Conservation (phyloP, 2,888 invertebrate species). For the Idaea straminata region DNA sequence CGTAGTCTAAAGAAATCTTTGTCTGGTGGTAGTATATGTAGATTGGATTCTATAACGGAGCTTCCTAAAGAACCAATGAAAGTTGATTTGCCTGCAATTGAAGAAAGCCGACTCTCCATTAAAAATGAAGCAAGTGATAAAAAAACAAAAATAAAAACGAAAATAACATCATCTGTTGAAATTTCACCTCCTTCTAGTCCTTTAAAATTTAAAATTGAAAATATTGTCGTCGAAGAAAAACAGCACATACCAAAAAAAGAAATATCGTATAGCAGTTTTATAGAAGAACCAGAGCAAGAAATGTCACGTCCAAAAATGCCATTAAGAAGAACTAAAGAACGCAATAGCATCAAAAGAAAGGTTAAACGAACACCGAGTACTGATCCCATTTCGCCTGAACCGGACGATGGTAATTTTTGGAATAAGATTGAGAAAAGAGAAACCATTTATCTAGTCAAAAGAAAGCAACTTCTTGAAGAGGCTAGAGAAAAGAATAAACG, state of each 20-base stretch:
- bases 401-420: conserved; percentile 82
- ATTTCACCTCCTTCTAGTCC: conserved; percentile 67
- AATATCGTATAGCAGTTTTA: conserved; percentile 57
- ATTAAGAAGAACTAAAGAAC: conserved; percentile 31
- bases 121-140: conserved; percentile 39
- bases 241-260: conserved; percentile 52
- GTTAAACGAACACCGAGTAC: conserved; percentile 31
- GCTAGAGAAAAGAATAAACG: conserved; percentile 57
- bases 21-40: conserved; percentile 65
- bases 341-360: conserved; percentile 42
- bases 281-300: conserved; percentile 41
- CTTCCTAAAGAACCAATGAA: conserved; percentile 51
- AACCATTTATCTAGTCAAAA: conserved; percentile 81
- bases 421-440: conserved; percentile 83
- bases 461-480: conserved; percentile 75
- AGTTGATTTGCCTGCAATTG: conserved; percentile 61
- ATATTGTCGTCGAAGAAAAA: conserved; percentile 81
- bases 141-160: conserved; percentile 69
- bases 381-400: conserved; percentile 56
- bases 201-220: conserved; percentile 78
- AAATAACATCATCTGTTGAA: conserved; percentile 79
- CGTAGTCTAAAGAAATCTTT: conserved; percentile 68
- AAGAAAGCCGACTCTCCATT: conserved; percentile 62
- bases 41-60: conserved; percentile 72
- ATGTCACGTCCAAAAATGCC: conserved; percentile 26